Evolutionary conservation across 2,113 vertebrate species (phyloP).

Genomic region (Triplophysa rosa): DNA sequence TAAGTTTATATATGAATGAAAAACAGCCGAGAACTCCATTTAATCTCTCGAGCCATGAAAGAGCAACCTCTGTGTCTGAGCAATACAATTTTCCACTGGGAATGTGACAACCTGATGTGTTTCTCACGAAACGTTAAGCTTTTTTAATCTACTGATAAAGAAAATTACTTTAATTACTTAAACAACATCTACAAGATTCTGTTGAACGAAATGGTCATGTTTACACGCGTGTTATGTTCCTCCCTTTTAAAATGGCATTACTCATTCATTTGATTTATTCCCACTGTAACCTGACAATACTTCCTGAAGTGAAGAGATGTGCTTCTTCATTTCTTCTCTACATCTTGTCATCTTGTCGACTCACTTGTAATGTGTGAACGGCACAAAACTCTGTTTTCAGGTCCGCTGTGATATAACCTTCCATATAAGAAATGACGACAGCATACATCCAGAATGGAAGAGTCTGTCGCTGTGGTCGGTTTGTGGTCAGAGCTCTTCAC

Average conservation of each 20-base stretch:
- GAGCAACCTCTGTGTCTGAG: too few species aligned
- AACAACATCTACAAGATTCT: too few species aligned
- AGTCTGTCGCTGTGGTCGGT: not conserved
- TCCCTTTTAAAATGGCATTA: slow-evolving; percentile 23
- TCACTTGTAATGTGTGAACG: not conserved
- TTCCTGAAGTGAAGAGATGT: not conserved
- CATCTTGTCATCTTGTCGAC: not conserved
- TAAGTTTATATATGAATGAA: too few species aligned
- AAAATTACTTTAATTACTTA: too few species aligned
- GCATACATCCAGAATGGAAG: not conserved
- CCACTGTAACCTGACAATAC: slow-evolving; percentile 22
- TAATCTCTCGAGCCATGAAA: too few species aligned
- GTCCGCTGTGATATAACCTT: not conserved
- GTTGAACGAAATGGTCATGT: not conserved
- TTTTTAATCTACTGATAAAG: too few species aligned
- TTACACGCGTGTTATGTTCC: not conserved
- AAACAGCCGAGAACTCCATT: too few species aligned
- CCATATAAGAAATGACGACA: not conserved
- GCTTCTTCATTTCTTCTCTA: not conserved
- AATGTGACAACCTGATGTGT: too few species aligned
- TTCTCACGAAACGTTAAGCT: too few species aligned
- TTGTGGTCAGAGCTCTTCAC: slow-evolving; percentile 20
- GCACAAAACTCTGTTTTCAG: slow-evolving; percentile 1
- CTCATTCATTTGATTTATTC: slow-evolving; percentile 19
- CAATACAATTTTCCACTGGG: too few species aligned